Percentiles rank a stretch among this genome's conserved stretches.
phyloP scores from a whole-genome alignment of 2,113 vertebrate genomes.

The Actenoides lindsayi region DNA sequence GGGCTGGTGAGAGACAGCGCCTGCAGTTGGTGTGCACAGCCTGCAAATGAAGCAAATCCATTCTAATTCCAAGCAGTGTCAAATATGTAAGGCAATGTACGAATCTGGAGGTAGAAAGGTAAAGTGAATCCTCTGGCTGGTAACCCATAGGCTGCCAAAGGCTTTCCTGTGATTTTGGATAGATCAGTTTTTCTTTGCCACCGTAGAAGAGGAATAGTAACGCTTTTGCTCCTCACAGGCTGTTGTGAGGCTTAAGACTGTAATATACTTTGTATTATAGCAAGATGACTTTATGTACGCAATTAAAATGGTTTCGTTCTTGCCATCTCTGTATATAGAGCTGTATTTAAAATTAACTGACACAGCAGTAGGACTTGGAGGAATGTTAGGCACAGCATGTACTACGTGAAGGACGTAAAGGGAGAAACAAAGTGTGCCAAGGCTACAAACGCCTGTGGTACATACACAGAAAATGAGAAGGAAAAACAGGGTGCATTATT shows the following conservation, averaged over 20 bases:
- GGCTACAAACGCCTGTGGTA: not conserved
- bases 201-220: not conserved
- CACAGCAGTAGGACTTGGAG: not conserved
- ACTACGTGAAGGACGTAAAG: not conserved
- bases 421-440: not conserved
- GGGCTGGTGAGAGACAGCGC: not conserved
- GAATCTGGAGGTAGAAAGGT: not conserved
- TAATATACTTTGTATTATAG: not conserved
- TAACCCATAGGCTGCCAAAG: not conserved
- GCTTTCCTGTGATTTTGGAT: not conserved
- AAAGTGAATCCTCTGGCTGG: not conserved
- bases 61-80: not conserved
- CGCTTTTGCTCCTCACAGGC: not conserved
- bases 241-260: not conserved
- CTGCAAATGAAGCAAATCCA: not conserved
- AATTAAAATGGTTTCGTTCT: not conserved
- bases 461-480: not conserved
- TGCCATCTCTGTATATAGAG: not conserved
- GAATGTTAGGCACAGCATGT: not conserved
- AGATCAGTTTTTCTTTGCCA: not conserved
- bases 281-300: not conserved
- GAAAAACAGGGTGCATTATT: not conserved
- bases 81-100: not conserved
- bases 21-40: not conserved
- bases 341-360: not conserved